Conservation (phyloP, 2,888 invertebrate genomes). For the Drosophila acutilabella region DNA sequence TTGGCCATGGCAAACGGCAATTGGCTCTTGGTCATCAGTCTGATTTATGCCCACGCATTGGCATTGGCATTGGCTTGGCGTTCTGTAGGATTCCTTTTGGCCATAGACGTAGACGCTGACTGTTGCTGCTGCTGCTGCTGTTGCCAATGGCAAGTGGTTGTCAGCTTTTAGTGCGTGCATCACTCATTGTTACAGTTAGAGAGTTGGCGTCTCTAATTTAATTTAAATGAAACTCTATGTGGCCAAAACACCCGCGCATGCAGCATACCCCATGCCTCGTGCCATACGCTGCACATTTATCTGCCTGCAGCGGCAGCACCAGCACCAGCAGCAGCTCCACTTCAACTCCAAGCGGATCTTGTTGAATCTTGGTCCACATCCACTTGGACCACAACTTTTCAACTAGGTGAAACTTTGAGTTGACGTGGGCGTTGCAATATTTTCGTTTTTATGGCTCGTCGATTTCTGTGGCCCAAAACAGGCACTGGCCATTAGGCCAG, state of each 20-base stretch:
- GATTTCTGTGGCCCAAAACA: constrained; percentile 43
- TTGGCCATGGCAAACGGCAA: constrained; percentile 26
- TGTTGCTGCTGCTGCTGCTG: constrained; percentile 7
- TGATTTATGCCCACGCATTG: constrained; percentile 70
- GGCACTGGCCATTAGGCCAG: constrained; percentile 50
- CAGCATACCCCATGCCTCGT: constrained; percentile 30
- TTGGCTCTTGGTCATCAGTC: constrained; percentile 10
- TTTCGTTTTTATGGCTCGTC: constrained; percentile 67
- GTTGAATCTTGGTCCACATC: constrained; percentile 46
- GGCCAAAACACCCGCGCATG: constrained; percentile 65
- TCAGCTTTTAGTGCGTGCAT: constrained; percentile 76
- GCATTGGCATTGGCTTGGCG: constrained; percentile 29
- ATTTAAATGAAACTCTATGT: constrained; percentile 72
- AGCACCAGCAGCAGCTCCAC: constrained; percentile 40
- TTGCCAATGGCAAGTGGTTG: constrained; percentile 54
- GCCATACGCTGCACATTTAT: constrained; percentile 55
- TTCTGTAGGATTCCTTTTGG: constrained; percentile 9
- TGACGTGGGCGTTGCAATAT: constrained; percentile 71
- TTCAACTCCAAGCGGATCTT: constrained; percentile 64
- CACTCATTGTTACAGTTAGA: constrained; percentile 80
- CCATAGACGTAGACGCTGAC: constrained; percentile 2
- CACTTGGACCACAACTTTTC: constrained; percentile 57
- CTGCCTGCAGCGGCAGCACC: constrained; percentile 58
- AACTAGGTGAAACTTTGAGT: constrained; percentile 71
- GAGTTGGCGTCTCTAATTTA: constrained; percentile 77